These are phyloP conservation scores for Amphiprion percula DNA, from an alignment of 2,113 vertebrate species.

Conservation along the genomic window DNA sequence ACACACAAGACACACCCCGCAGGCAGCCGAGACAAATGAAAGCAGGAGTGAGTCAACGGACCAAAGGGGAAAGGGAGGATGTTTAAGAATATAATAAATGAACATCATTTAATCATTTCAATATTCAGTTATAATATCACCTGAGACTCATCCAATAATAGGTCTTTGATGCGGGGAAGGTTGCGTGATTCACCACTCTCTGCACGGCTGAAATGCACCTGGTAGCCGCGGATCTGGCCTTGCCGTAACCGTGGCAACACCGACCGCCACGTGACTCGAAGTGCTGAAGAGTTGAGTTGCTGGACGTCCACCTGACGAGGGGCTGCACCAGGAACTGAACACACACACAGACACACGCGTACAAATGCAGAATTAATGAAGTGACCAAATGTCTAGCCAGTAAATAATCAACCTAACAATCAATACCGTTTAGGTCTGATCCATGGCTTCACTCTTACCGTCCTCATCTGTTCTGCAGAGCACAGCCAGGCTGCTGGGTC, in stretches of 20 bases:
- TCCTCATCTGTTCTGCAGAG: conserved; percentile 94
- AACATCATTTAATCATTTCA: conserved; percentile 35
- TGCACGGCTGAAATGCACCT: conserved; percentile 92
- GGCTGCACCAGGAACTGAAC: conserved; percentile 91
- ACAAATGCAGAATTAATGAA: conserved; percentile 70
- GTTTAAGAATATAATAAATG: conserved; percentile 49
- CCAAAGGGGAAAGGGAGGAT: conserved; percentile 37
- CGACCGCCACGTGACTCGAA: conserved; percentile 92
- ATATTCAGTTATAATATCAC: conserved; percentile 78
- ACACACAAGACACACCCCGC: conserved; percentile 71
- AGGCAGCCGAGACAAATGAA: conserved; percentile 71
- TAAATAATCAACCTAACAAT: conserved; percentile 65
- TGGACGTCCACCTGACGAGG: conserved; percentile 94
- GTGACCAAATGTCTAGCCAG: conserved; percentile 35
- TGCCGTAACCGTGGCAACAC: conserved; percentile 91
- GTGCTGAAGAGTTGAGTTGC: conserved; percentile 91
- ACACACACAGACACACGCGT: conserved; percentile 14
- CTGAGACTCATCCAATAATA: conserved; percentile 95
- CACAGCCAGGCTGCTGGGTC: conserved; percentile 89
- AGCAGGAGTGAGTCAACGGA: conserved; percentile 62
- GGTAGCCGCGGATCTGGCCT: conserved; percentile 95
- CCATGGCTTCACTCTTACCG: conserved; percentile 79
- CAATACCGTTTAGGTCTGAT: conserved; percentile 53
- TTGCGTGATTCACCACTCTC: conserved; percentile 90
- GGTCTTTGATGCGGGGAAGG: conserved; percentile 92